Conservation (phyloP, 2,888 invertebrate genomes). For the Neoascia interrupta region DNA sequence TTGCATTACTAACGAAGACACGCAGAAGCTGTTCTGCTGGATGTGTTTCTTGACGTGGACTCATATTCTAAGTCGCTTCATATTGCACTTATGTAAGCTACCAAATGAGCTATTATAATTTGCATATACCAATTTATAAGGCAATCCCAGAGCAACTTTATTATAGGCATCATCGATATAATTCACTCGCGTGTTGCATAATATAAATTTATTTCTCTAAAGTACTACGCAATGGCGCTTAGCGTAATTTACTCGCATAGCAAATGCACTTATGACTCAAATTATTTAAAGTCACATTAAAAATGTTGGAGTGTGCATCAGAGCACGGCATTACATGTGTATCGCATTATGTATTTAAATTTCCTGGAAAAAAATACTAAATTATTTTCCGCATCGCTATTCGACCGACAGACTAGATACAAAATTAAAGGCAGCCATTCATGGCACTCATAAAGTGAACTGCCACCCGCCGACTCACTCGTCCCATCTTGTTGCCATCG, state of each 20-base stretch:
- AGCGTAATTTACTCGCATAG: background rate
- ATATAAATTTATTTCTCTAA: constrained; percentile 34
- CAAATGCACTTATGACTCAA: constrained; percentile 44
- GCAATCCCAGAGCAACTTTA: too few relatives aligned
- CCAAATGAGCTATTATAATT: too few relatives aligned
- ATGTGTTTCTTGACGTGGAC: too few relatives aligned
- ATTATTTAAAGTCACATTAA: constrained; percentile 48
- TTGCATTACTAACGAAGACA: too few relatives aligned
- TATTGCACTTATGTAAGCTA: too few relatives aligned
- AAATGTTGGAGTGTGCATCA: too few relatives aligned
- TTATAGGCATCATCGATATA: constrained; percentile 4
- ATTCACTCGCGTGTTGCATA: constrained; percentile 23
- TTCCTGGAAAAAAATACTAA: constrained; percentile 34
- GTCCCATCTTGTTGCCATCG: background rate
- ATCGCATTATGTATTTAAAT: constrained; percentile 45
- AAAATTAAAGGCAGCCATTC: constrained; percentile 58
- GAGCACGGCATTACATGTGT: too few relatives aligned
- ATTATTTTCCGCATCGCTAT: constrained; percentile 48
- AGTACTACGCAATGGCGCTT: constrained; percentile 17
- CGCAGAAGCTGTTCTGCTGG: too few relatives aligned
- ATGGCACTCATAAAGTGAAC: constrained; percentile 2
- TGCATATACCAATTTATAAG: too few relatives aligned
- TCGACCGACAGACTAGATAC: constrained; percentile 38
- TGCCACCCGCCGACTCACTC: constrained; percentile 5
- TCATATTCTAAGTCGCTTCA: too few relatives aligned